Base-by-base conservation (phyloP, 2,888 invertebrate species). In the Drosophila falleni region DNA sequence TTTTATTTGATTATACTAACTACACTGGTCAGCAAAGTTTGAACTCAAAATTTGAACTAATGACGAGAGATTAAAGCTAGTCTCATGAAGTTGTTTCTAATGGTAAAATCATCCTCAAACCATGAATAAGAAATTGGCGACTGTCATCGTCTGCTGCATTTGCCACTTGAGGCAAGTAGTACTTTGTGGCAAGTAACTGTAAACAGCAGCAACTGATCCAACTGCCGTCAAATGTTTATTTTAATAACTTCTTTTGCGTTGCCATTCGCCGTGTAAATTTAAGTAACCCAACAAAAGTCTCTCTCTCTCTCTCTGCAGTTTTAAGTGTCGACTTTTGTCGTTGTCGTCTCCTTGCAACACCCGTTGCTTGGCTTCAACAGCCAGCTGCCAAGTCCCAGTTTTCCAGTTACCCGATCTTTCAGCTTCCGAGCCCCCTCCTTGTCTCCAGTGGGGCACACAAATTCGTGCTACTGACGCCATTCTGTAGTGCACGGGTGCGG, bases 131-230 rank as follows among this genome's bases (percentile, higher is more conserved):
- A 5, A 31, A 50, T 41, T 60, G 60, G 23, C 19, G 9, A 26
- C 31, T 35, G 23, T 33, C 49, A 10, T 49, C 39, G 15, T 23
- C 35, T 11, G 56, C 37, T 68, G 29, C 15, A 15, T 26, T 9
- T 26, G 44, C 13, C 5, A 31, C 29, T 19, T 4, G 33, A 50
- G 39, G 59, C 55, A 74, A 60, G 67, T 41, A 47, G 62, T 63
- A 51, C 59, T 74, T 63, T 47, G 10, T 58, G 58, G 73, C 73
- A 67, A 89, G 88, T 81, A 82, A 87, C 80, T 80, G 86, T 80
- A 83, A 90, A 81, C 77, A 76, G 72, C 61, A 50, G 41, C 71
- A 62, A 69, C 60, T 59, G 72, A 60, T 69, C 42, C 74, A 59
- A 41, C 39, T 70, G 51, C 46, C 74, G 41, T 64, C 68, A 75